Evolutionary conservation across 2,797 vertebrate species (phyloP).

Genomic region (Dryobates pubescens): DNA sequence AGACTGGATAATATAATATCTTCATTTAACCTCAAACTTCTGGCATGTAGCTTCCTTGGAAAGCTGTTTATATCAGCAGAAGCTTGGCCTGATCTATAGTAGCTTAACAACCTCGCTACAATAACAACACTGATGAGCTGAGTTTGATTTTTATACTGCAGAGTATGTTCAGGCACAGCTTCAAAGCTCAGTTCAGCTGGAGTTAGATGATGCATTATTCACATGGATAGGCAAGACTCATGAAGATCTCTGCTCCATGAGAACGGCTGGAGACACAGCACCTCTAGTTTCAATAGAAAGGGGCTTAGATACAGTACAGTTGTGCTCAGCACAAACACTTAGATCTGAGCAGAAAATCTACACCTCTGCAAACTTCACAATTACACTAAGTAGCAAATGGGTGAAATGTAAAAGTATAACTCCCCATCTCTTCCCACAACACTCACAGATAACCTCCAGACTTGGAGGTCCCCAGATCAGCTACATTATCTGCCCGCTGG

Average conservation of each 20-base stretch:
- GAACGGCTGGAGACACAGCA: background rate
- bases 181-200: conserved; percentile 8
- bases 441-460: background rate
- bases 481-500: conserved; percentile 9
- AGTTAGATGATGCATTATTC: background rate
- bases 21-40: background rate
- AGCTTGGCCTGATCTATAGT: background rate
- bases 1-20: background rate
- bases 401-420: background rate
- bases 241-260: background rate
- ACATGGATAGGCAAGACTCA: background rate
- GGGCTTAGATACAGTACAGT: background rate
- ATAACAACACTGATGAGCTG: conserved; percentile 9
- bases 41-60: background rate
- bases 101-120: conserved; percentile 31
- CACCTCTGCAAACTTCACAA: background rate
- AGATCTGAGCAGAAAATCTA: background rate
- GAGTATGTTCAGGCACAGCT: background rate
- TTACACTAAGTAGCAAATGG: background rate
- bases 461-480: background rate
- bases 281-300: conserved; percentile 4
- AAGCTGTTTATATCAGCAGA: conserved; percentile 5
- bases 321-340: conserved; percentile 19
- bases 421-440: conserved; percentile 3
- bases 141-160: background rate